These are phyloP conservation scores for Drosophila simulans DNA, from an alignment of 1,140 invertebrate species.

Conservation along the genomic window DNA sequence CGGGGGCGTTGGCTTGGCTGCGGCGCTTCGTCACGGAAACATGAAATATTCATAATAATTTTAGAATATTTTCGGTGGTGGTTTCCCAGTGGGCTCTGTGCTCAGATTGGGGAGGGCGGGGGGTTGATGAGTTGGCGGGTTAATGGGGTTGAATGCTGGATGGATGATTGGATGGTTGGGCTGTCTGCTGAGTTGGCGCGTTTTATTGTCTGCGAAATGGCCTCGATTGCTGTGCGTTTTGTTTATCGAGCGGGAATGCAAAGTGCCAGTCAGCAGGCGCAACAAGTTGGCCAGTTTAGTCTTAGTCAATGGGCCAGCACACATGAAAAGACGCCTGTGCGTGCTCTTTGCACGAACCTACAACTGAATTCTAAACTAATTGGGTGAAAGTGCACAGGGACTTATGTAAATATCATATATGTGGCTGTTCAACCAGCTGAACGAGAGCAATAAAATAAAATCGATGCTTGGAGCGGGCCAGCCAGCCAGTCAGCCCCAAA, in stretches of 20 bases:
- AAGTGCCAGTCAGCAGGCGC: constrained; percentile 52
- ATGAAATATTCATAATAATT: constrained; percentile 79
- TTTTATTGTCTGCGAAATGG: constrained; percentile 65
- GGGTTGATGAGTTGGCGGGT: background rate
- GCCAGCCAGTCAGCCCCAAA: background rate
- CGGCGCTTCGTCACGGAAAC: constrained; percentile 39
- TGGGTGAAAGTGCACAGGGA: constrained; percentile 51
- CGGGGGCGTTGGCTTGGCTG: constrained; percentile 38
- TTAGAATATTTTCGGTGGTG: constrained; percentile 60
- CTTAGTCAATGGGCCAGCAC: constrained; percentile 4
- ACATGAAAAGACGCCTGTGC: constrained; percentile 2
- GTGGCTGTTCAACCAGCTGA: background rate
- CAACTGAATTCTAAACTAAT: constrained; percentile 62
- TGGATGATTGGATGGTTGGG: constrained; percentile 15
- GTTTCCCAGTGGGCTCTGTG: constrained; percentile 6
- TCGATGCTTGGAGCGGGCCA: constrained; percentile 43
- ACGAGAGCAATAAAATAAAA: constrained; percentile 59
- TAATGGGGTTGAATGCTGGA: constrained; percentile 33
- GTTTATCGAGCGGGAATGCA: constrained; percentile 45
- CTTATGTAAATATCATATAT: constrained; percentile 7
- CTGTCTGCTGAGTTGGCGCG: constrained; percentile 62
- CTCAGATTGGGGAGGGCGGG: background rate
- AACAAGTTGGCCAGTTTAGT: constrained; percentile 41
- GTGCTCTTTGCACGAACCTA: constrained; percentile 6
- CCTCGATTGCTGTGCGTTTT: constrained; percentile 64